Percentiles rank a stretch among this genome's conserved stretches.
phyloP scores from a whole-genome alignment of 1,140 invertebrate species.

The Maniola jurtina region DNA sequence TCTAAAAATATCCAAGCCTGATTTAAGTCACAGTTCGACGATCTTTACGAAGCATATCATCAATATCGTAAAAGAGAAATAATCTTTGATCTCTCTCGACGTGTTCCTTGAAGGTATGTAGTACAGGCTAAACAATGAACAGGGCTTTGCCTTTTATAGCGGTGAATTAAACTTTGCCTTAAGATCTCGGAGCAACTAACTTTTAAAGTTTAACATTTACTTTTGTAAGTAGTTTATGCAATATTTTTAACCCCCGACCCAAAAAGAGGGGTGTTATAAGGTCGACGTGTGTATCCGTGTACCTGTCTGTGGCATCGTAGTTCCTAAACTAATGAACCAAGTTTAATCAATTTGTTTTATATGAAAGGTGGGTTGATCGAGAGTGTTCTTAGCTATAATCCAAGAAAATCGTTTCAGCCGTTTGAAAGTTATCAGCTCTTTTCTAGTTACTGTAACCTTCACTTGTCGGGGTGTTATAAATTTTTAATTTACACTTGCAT shows the following conservation, averaged over 20 bases:
- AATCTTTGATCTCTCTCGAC: slow-evolving; percentile 68
- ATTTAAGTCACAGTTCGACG: slow-evolving; percentile 44
- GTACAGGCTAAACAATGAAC: slow-evolving; percentile 44
- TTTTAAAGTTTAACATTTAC: background rate
- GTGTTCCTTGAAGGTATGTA: slow-evolving; percentile 34
- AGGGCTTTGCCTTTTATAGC: slow-evolving; percentile 26
- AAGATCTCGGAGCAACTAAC: slow-evolving; percentile 3
- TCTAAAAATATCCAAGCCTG: slow-evolving; percentile 51
- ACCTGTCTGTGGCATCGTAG: no score
- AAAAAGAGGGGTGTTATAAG: no score
- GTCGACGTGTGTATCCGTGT: no score
- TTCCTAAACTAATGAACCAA: no score
- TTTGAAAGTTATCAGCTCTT: no score
- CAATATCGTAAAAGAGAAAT: slow-evolving; percentile 59
- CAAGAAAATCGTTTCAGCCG: no score
- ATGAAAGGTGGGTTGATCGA: no score
- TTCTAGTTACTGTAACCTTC: no score
- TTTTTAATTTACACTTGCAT: no score
- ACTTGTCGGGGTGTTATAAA: no score
- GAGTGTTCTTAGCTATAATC: no score
- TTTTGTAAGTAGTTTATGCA: background rate
- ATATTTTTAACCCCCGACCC: background rate
- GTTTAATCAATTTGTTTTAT: no score
- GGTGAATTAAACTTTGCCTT: slow-evolving; percentile 5
- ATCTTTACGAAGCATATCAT: slow-evolving; percentile 53